These are phyloP conservation scores for Rousettus madagascariensis DNA, from an alignment of 2,797 vertebrate genomes.

Conservation along the genomic window DNA sequence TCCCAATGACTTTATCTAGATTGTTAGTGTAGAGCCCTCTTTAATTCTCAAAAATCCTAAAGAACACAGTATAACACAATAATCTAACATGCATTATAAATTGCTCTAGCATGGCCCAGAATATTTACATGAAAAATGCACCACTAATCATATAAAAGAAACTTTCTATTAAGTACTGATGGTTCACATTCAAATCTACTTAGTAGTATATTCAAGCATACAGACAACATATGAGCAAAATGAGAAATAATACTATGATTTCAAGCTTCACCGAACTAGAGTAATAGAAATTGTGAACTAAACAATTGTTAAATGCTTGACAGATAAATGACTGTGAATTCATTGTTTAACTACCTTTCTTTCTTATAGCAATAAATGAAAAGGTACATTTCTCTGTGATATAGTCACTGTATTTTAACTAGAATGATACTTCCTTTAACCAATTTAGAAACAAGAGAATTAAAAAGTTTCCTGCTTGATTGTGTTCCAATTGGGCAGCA, in stretches of 20 bases:
- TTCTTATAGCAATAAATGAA: not conserved
- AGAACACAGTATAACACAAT: not conserved
- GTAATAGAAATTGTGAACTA: conserved; percentile 65
- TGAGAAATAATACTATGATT: conserved; percentile 80
- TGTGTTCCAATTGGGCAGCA: conserved; percentile 81
- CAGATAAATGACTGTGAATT: conserved; percentile 51
- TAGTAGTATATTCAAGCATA: conserved; percentile 72
- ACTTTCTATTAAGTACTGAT: conserved; percentile 69
- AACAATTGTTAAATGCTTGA: conserved; percentile 66
- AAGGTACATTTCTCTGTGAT: not conserved
- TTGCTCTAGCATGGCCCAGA: conserved; percentile 37
- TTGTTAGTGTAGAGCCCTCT: not conserved
- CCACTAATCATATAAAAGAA: conserved; percentile 58
- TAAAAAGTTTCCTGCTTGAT: conserved; percentile 83
- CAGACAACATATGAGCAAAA: conserved; percentile 78
- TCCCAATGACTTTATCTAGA: not conserved
- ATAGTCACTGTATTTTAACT: not conserved
- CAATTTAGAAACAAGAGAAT: conserved; percentile 82
- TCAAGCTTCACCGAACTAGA: conserved; percentile 70
- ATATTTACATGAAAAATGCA: conserved; percentile 62
- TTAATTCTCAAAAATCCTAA: conserved; percentile 9
- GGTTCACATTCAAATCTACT: conserved; percentile 72
- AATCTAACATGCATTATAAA: conserved; percentile 8
- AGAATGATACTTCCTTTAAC: conserved; percentile 72
- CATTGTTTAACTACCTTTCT: conserved; percentile 32